Conservation (phyloP, 2,888 invertebrate species). For the Andricus curvator region DNA sequence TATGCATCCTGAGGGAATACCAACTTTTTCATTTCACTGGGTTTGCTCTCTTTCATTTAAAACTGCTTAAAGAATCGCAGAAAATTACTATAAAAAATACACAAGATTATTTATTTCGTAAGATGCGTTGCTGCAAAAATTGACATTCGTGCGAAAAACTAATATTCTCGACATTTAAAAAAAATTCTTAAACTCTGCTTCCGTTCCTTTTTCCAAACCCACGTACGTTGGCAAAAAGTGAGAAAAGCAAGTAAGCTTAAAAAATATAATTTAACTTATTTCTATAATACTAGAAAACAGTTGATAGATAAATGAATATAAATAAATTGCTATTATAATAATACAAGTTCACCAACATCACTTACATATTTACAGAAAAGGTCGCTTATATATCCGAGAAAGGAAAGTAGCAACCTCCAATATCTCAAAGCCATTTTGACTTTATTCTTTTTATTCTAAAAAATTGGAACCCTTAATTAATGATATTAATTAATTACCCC, state of each 20-base stretch:
- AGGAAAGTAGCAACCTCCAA: constrained; percentile 25
- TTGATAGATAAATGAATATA: constrained; percentile 4
- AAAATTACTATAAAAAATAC: constrained; percentile 49
- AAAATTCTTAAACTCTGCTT: background rate
- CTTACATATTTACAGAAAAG: constrained; percentile 39
- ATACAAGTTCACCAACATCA: constrained; percentile 22
- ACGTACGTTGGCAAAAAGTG: background rate
- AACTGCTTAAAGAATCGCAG: constrained; percentile 41
- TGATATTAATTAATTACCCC: background rate
- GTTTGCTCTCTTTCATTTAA: background rate
- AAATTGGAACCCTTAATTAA: background rate
- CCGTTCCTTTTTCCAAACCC: constrained; percentile 34
- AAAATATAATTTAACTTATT: constrained; percentile 35
- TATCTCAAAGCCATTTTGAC: background rate
- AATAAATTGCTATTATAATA: background rate
- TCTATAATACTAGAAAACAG: constrained; percentile 28
- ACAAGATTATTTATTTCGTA: constrained; percentile 48
- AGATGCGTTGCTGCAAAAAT: constrained; percentile 55
- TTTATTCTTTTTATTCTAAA: background rate
- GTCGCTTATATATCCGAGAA: constrained; percentile 18
- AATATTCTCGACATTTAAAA: background rate
- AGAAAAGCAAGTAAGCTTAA: constrained; percentile 18
- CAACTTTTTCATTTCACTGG: background rate
- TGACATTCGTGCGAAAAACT: constrained; percentile 53
- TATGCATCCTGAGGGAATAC: background rate